phyloP scores from a whole-genome alignment of 2,113 vertebrate genomes.

The Alces alces region DNA sequence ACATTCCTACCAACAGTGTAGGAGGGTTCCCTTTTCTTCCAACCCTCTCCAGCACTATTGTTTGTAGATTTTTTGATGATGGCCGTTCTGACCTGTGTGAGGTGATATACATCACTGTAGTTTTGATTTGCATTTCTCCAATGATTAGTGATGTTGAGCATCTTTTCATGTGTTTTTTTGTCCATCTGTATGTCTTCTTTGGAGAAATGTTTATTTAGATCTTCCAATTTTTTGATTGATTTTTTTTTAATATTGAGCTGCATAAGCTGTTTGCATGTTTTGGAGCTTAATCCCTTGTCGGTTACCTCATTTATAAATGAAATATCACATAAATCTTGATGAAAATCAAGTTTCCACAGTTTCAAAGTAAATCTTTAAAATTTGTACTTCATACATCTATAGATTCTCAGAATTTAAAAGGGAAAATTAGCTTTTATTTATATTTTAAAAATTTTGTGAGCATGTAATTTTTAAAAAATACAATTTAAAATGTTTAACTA shows the following conservation, averaged over 20 bases:
- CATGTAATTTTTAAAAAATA: neutral
- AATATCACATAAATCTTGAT: neutral
- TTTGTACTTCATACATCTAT: neutral
- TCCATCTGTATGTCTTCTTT: neutral
- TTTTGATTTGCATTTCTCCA: neutral
- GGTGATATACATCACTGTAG: neutral
- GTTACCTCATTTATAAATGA: neutral
- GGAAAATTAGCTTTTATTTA: neutral
- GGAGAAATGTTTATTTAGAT: neutral
- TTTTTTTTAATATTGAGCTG: neutral
- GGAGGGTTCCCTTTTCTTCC: neutral
- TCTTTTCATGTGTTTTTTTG: neutral
- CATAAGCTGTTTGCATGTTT: neutral
- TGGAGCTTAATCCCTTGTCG: neutral
- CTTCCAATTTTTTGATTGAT: neutral
- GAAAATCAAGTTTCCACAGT: neutral
- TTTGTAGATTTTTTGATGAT: neutral
- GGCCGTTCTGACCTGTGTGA: neutral
- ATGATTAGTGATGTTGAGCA: neutral
- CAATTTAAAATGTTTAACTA: neutral
- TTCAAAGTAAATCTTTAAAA: conserved; percentile 21
- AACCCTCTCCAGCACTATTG: neutral
- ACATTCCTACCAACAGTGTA: neutral
- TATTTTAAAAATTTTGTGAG: neutral
- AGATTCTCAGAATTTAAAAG: neutral